Conservation (phyloP, 2,797 vertebrate species). For the Urophycis tenuis region DNA sequence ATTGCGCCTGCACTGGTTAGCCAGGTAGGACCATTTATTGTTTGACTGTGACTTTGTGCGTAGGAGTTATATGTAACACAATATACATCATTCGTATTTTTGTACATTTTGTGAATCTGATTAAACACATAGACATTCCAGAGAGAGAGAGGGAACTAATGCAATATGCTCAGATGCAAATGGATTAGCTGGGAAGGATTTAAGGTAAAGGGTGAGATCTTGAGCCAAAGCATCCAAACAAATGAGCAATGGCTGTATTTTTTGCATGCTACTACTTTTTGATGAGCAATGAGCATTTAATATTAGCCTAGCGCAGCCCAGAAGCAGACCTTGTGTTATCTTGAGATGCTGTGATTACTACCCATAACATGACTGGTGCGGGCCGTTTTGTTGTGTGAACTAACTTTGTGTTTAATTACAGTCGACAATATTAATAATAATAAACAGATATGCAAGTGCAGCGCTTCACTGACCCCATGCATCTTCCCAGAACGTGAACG, state of each 20-base stretch:
- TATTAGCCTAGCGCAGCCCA: background rate
- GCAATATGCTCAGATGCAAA: background rate
- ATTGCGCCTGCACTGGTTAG: constrained; percentile 97
- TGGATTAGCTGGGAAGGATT: background rate
- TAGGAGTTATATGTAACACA: background rate
- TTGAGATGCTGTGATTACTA: constrained; percentile 19
- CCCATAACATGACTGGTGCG: constrained; percentile 28
- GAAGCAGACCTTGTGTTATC: background rate
- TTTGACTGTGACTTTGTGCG: constrained; percentile 54
- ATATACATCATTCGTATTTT: background rate
- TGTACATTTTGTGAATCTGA: background rate
- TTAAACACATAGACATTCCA: background rate
- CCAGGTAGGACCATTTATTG: constrained; percentile 89
- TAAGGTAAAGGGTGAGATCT: constrained; percentile 7
- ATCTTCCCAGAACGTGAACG: constrained; percentile 74
- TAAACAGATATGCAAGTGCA: background rate
- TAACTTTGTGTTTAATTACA: constrained; percentile 7
- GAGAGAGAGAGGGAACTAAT: background rate
- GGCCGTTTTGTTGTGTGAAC: constrained; percentile 25
- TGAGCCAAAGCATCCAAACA: background rate
- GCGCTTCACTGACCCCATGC: background rate
- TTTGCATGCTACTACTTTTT: constrained; percentile 6
- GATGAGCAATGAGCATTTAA: background rate
- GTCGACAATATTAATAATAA: background rate
- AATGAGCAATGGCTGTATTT: constrained; percentile 1